A percentile compares a stretch with the other conserved stretches of the same genome.
These are phyloP conservation scores for Myotis myotis DNA, from an alignment of 2,797 vertebrate species.

Conservation along the genomic window DNA sequence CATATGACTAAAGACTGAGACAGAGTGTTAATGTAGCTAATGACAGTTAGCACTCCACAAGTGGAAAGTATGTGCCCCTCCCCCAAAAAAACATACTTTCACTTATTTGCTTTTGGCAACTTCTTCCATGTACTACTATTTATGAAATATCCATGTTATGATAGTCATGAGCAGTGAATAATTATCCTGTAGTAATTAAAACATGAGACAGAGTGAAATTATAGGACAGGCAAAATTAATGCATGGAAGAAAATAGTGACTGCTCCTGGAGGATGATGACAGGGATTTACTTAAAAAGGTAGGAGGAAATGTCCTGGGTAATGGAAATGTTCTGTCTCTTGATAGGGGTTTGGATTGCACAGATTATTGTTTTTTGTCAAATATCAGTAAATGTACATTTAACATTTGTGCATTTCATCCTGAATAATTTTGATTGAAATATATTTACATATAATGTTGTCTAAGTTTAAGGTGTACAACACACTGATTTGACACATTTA, in stretches of 20 bases:
- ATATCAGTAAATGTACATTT: conserved; percentile 7
- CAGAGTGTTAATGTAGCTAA: neutral
- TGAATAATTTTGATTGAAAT: conserved; percentile 22
- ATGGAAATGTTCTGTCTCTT: neutral
- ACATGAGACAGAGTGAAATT: neutral
- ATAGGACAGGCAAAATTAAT: conserved; percentile 19
- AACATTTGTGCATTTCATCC: neutral
- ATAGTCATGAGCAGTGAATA: neutral
- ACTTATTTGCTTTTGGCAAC: conserved; percentile 3
- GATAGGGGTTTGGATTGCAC: neutral
- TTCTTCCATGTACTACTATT: neutral
- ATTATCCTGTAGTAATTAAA: conserved; percentile 6
- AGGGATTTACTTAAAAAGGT: neutral
- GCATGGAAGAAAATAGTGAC: neutral
- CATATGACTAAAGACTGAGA: neutral
- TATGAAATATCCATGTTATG: conserved; percentile 4
- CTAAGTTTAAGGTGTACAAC: neutral
- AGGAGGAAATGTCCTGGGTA: neutral
- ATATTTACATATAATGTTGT: neutral
- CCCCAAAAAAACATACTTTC: neutral
- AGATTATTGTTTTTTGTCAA: conserved; percentile 41
- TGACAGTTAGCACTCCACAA: neutral
- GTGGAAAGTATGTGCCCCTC: neutral
- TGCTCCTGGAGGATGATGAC: neutral
- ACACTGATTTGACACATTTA: neutral